Base-by-base conservation (phyloP, 2,113 vertebrate genomes). In the Elephas maximus region DNA sequence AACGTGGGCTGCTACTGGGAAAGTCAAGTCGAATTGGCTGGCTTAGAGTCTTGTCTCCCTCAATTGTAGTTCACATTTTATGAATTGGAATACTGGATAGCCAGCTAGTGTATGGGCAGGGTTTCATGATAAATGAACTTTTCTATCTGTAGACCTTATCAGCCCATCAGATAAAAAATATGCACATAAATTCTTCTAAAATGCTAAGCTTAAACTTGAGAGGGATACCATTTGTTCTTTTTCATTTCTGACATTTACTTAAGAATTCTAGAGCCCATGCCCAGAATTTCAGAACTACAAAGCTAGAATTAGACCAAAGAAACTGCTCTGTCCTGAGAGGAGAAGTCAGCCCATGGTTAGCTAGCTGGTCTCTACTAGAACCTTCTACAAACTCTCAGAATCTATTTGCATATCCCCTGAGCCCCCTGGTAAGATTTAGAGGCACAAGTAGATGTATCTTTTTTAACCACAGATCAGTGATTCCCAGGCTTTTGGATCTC, bases 91-190 rank as follows among this genome's bases (percentile, higher is more conserved):
- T 57, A 74, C 28, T 69, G 0, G 28, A 60, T 69, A 63, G 37
- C 5, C 73, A 67, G 21, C 33, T 77, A 41, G 51, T 28, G 0
- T 65, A 37, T 77, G 82, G 41, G 23, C 30, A 90, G n/a, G 30
- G 20, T 78, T 84, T 77, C 87, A 79, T 63, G 26, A n/a, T 45
- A 92, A 74, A 63, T 73, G 80, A 33, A 5, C 21, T 79, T 88
- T 96, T 92, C 63, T 86, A 20, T 69, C 48, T 80, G 93, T 97
- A 60, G 21, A 81, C 2, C 21, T 71, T 85, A 67, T 76, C 53
- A 74, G 18, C 21, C 77, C 44, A 28, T 60, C 73, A 95, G 57
- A 82, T 78, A 88, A 89, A 89, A 60, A 74, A 30, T 86, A 44
- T n/a, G 23, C 23, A 77, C 51, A 73, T 41, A 92, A 10, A 23